phyloP scores from a whole-genome alignment of 2,113 vertebrate genomes.

The Sorex araneus region DNA sequence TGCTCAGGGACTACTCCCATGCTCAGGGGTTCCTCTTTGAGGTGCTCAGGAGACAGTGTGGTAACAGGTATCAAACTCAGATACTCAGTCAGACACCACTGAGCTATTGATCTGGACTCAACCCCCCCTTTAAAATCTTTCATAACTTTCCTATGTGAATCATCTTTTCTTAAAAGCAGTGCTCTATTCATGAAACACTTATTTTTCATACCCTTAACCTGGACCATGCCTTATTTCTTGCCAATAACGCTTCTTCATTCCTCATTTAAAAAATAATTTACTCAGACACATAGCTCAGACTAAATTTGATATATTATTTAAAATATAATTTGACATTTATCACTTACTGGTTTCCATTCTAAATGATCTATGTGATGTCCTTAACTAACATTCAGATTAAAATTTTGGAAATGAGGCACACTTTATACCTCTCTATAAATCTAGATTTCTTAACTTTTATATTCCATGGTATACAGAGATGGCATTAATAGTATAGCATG shows the following conservation, averaged over 20 bases:
- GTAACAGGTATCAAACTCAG: too few species aligned
- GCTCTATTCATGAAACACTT: background rate
- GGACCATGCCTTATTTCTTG: background rate
- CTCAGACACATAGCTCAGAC: background rate
- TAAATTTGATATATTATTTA: background rate
- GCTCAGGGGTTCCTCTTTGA: too few species aligned
- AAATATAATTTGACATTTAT: conserved; percentile 23
- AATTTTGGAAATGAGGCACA: background rate
- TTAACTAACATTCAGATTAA: conserved; percentile 4
- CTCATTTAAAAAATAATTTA: conserved; percentile 15
- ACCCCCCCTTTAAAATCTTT: background rate
- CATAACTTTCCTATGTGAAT: conserved; percentile 11
- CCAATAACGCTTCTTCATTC: background rate
- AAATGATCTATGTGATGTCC: background rate
- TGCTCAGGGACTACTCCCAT: background rate
- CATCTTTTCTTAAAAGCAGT: conserved; percentile 19
- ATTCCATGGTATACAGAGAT: background rate
- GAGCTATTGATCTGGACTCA: background rate
- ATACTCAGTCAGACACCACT: too few species aligned
- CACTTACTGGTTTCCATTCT: conserved; percentile 10
- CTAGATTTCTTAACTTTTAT: conserved; percentile 29
- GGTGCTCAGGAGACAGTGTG: too few species aligned
- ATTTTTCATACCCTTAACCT: background rate
- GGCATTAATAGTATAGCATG: background rate
- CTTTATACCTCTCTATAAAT: background rate